A percentile compares a stretch with the other conserved stretches of the same genome.
Evolutionary conservation across 2,113 vertebrate genomes (phyloP).

Genomic region (Ivindomyrus marchei): DNA sequence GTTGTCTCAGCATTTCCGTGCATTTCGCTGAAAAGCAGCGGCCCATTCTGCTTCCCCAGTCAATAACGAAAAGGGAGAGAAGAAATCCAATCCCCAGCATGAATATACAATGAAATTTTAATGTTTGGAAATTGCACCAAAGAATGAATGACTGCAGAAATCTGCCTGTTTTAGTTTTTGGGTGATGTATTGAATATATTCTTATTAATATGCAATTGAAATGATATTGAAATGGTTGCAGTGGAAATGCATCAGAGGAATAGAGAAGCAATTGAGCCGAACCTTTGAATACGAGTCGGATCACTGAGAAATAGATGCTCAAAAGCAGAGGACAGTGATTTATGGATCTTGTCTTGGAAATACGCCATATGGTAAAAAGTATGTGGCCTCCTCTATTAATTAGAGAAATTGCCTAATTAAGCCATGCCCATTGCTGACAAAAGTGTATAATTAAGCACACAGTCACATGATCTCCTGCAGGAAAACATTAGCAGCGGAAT

Average conservation of each 20-base stretch:
- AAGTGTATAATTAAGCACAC: neutral
- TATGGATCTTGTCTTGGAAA: neutral
- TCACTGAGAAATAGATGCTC: neutral
- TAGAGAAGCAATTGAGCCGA: neutral
- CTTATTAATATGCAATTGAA: neutral
- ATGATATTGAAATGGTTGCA: neutral
- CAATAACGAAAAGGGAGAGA: neutral
- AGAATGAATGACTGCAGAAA: neutral
- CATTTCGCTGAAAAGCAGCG: neutral
- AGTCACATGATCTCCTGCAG: neutral
- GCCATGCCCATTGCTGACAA: neutral
- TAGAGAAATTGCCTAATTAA: neutral
- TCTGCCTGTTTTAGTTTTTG: neutral
- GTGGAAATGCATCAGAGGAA: neutral
- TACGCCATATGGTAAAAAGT: neutral
- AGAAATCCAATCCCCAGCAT: neutral
- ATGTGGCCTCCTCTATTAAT: neutral
- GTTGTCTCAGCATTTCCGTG: neutral
- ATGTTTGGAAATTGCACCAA: neutral
- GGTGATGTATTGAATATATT: neutral
- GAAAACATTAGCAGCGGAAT: neutral
- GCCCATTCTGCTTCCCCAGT: neutral
- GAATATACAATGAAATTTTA: neutral
- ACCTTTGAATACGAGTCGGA: neutral
- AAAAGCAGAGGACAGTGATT: neutral